These are phyloP conservation scores for Automeris io DNA, from an alignment of 2,888 invertebrate species.

Conservation along the genomic window DNA sequence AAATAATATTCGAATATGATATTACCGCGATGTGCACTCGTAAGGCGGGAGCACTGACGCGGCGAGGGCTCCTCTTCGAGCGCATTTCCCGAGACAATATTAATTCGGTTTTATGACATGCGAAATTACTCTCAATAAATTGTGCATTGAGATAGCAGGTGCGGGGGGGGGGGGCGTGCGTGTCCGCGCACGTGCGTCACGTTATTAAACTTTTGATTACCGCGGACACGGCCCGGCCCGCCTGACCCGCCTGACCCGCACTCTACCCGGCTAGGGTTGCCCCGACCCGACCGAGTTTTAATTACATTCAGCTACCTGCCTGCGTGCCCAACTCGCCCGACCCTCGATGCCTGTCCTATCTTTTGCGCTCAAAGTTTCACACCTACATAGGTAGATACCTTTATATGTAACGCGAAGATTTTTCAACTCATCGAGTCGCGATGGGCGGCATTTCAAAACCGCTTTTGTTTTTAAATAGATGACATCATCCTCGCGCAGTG, in stretches of 20 bases:
- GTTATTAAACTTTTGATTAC: constrained; percentile 72
- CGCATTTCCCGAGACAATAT: constrained; percentile 35
- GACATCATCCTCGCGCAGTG: too few species aligned
- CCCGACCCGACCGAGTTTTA: background rate
- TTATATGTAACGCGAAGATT: too few species aligned
- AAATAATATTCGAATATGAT: too few species aligned
- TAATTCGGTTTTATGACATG: constrained; percentile 75
- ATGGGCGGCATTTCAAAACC: too few species aligned
- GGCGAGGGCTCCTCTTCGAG: background rate
- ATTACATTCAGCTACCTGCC: too few species aligned
- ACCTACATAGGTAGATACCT: too few species aligned
- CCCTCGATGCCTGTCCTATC: too few species aligned
- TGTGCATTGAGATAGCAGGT: constrained; percentile 45
- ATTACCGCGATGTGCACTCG: too few species aligned
- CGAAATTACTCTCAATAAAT: constrained; percentile 72
- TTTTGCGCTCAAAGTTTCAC: too few species aligned
- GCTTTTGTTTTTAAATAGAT: too few species aligned
- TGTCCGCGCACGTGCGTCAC: constrained; percentile 50
- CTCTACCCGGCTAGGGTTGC: constrained; percentile 25
- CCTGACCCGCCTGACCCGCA: constrained; percentile 34
- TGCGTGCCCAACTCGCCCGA: too few species aligned
- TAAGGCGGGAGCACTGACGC: background rate
- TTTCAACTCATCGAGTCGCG: too few species aligned
- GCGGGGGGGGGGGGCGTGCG: constrained; percentile 15
- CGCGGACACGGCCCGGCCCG: constrained; percentile 25